phyloP scores from a whole-genome alignment of 2,113 vertebrate species.

The Turdus rufiventris region DNA sequence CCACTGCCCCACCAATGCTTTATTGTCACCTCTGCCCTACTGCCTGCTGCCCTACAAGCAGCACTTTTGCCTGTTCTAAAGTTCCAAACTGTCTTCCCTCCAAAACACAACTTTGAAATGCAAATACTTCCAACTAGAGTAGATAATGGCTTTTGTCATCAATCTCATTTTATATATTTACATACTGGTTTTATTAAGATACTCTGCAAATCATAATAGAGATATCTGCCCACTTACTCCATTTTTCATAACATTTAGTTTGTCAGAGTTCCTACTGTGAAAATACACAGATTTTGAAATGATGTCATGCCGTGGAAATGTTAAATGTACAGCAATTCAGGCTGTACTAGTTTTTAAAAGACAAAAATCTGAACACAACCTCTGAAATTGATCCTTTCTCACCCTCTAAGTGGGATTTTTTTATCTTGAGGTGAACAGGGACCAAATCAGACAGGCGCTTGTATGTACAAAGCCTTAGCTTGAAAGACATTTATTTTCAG shows the following conservation, averaged over 20 bases:
- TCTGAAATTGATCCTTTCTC: neutral
- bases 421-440: neutral
- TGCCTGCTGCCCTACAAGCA: neutral
- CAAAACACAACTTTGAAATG: neutral
- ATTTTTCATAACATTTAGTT: neutral
- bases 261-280: neutral
- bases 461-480: neutral
- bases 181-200: neutral
- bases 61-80: neutral
- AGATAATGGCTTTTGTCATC: neutral
- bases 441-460: neutral
- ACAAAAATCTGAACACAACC: neutral
- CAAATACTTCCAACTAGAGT: neutral
- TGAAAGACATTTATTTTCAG: neutral
- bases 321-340: neutral
- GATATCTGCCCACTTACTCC: neutral
- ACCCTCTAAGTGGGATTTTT: neutral
- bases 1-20: neutral
- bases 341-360: neutral
- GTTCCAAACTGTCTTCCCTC: neutral
- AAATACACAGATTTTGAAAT: neutral
- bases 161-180: neutral
- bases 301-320: neutral
- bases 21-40: neutral
- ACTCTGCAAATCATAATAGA: neutral